Evolutionary conservation across 2,888 invertebrate species (phyloP).

Genomic region (Crossocerus cetratus): DNA sequence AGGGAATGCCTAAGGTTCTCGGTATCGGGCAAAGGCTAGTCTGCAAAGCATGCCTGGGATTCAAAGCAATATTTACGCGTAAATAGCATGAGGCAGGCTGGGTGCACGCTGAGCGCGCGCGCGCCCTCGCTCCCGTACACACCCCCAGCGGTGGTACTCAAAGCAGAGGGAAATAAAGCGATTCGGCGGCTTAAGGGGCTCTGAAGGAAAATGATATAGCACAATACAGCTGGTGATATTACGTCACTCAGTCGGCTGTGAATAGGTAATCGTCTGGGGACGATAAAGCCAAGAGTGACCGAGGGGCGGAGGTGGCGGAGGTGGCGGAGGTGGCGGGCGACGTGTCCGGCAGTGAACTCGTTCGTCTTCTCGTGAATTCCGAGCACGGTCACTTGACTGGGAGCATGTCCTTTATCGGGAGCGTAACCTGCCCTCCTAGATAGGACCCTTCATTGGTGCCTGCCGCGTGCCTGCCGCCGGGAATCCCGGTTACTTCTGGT

Average conservation of each 20-base stretch:
- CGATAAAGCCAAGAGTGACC: constrained; percentile 2
- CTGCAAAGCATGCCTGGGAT: constrained; percentile 37
- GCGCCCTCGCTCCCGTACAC: neutral
- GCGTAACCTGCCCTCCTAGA: constrained; percentile 1
- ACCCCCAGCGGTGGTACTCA: neutral
- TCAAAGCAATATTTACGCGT: constrained; percentile 35
- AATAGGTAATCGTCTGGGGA: neutral
- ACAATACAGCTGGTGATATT: neutral
- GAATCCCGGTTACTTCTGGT: constrained; percentile 12
- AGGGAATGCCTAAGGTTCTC: constrained; percentile 48
- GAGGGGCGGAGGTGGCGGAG: neutral
- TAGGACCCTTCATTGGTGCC: neutral
- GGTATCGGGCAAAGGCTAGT: constrained; percentile 24
- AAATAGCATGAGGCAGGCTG: constrained; percentile 18
- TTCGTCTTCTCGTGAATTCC: constrained; percentile 37
- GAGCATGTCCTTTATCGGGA: constrained; percentile 32
- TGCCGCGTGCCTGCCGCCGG: constrained; percentile 17
- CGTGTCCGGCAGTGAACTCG: constrained; percentile 21
- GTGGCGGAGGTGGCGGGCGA: constrained; percentile 14
- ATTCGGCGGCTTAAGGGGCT: neutral
- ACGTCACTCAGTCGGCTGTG: neutral
- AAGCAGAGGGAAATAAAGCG: neutral
- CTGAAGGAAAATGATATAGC: neutral
- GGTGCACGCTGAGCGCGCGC: neutral
- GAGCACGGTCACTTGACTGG: constrained; percentile 46